Evolutionary conservation across 1,140 invertebrate genomes (phyloP).

Genomic region (Zaprionus davidi): DNA sequence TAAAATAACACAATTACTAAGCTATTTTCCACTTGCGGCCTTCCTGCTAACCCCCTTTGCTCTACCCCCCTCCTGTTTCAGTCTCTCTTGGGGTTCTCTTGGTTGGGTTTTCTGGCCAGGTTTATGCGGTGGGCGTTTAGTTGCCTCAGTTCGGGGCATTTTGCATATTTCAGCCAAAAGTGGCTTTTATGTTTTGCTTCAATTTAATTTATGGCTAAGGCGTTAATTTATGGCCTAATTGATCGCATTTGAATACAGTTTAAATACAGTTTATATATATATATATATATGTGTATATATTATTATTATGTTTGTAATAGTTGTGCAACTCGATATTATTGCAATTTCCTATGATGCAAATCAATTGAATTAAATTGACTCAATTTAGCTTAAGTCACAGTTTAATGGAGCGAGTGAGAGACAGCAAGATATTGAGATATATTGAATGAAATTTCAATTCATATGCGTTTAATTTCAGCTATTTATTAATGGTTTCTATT

Average conservation of each 20-base stretch:
- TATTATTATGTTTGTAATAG: conserved; percentile 39
- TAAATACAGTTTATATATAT: background rate
- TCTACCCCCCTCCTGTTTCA: background rate
- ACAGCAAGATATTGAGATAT: background rate
- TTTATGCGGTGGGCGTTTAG: conserved; percentile 55
- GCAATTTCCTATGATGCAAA: conserved; percentile 45
- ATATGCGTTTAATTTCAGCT: background rate
- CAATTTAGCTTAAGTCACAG: background rate
- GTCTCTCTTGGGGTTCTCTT: conserved; percentile 23
- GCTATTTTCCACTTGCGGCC: conserved; percentile 41
- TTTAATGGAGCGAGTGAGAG: background rate
- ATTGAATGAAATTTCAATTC: background rate
- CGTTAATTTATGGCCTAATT: conserved; percentile 81
- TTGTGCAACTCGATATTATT: conserved; percentile 17
- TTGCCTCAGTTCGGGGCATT: conserved; percentile 44
- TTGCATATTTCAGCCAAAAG: conserved; percentile 71
- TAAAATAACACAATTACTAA: conserved; percentile 61
- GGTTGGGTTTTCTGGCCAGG: conserved; percentile 13
- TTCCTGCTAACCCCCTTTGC: background rate
- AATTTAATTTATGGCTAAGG: conserved; percentile 76
- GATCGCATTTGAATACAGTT: conserved; percentile 66
- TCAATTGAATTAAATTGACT: conserved; percentile 7
- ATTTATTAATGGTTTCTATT: background rate
- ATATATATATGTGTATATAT: background rate
- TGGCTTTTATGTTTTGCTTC: conserved; percentile 70